Conservation (phyloP, 1,140 invertebrate genomes). For the Eufriesea mexicana region DNA sequence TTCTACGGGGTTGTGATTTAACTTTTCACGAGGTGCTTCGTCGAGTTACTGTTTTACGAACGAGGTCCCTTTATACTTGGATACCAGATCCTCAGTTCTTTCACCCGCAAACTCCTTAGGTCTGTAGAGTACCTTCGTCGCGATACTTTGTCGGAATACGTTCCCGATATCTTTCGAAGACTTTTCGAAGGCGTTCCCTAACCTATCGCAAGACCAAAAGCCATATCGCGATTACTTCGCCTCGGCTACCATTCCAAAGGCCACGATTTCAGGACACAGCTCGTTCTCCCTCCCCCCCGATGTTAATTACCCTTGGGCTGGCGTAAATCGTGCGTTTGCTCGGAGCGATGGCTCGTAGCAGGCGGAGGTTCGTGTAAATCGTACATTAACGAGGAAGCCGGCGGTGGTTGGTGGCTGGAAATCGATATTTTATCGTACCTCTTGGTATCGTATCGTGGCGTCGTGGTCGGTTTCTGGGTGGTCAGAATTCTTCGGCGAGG, state of each 20-base stretch:
- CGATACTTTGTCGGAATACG: no score
- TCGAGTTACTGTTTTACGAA: no score
- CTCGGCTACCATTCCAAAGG: background rate
- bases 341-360: background rate
- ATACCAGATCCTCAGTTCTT: no score
- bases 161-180: no score
- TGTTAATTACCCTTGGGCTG: constrained; percentile 16
- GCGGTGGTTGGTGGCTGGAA: constrained; percentile 24
- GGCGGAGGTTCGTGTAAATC: constrained; percentile 18
- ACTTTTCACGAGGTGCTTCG: no score
- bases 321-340: constrained; percentile 11
- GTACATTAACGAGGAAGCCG: constrained; percentile 44
- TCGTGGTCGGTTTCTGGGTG: constrained; percentile 59
- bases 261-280: background rate
- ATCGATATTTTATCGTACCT: constrained; percentile 49
- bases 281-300: background rate
- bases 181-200: no score
- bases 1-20: no score
- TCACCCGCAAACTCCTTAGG: no score
- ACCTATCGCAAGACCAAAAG: no score
- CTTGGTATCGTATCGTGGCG: constrained; percentile 22
- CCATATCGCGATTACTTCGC: background rate
- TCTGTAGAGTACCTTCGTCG: no score
- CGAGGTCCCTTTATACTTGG: no score
- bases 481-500: constrained; percentile 60